phyloP scores from a whole-genome alignment of 2,888 invertebrate species.

The Oligia fasciuncula region DNA sequence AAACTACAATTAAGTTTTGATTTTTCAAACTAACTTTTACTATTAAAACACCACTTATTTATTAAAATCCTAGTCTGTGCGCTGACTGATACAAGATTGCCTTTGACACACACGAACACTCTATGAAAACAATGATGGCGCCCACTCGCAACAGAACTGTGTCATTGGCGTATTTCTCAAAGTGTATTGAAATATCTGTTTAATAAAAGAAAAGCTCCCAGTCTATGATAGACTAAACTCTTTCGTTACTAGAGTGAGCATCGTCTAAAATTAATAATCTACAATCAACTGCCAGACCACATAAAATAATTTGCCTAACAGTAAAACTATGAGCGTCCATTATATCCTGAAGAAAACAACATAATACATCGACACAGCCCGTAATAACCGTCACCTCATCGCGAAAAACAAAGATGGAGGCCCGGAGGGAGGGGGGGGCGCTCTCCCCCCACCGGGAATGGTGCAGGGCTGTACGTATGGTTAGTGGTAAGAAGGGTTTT shows the following conservation, averaged over 20 bases:
- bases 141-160: neutral
- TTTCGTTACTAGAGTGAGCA: neutral
- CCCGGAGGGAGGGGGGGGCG: slow-evolving; percentile 27
- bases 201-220: neutral
- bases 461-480: slow-evolving; percentile 52
- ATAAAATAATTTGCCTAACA: slow-evolving; percentile 31
- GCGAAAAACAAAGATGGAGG: slow-evolving; percentile 82
- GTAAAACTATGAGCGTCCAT: slow-evolving; percentile 56
- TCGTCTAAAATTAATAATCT: neutral
- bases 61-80: neutral
- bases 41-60: neutral
- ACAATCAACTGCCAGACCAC: neutral
- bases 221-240: neutral
- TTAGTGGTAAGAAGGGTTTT: neutral
- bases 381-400: slow-evolving; percentile 78
- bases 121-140: neutral
- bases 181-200: neutral
- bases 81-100: neutral
- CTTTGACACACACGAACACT: neutral
- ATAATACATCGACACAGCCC: slow-evolving; percentile 70
- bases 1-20: neutral
- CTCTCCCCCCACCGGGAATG: neutral
- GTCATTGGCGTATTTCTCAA: neutral
- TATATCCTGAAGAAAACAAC: slow-evolving; percentile 67
- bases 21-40: neutral